Base-by-base conservation (phyloP, 2,113 vertebrate genomes). In the Sylvilagus bachmani region DNA sequence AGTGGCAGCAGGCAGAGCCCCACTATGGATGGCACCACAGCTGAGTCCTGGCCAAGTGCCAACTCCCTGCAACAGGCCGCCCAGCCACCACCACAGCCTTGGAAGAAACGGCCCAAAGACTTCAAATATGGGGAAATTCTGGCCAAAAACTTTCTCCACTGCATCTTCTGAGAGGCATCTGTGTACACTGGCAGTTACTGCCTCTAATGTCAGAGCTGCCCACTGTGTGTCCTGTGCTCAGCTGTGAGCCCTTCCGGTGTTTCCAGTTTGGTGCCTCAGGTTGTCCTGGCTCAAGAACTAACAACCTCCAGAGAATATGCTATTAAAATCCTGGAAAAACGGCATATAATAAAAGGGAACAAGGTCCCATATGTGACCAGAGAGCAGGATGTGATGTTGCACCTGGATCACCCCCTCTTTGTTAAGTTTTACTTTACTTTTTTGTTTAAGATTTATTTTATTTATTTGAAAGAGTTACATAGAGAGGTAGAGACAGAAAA, bases 351-450 rank as follows among this genome's bases (percentile, higher is more conserved):
- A 98, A 99, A 99, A 98, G 99, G 99, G 98, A 99, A 99, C 97
- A 99, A 99, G 97, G 99, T 99, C 93, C 99, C 99, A 0, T 99
- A 99, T 55, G 99, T 99, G 97, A 99, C 99, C 97, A 97, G 99
- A 97, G 99, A 99, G 98, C 98, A 99, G 98, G 99, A 99, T 89
- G 98, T 99, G 84, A 99, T 99, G 99, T 99, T 99, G 73, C 99
- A 98, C 89, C 99, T 99, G 97, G 99, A 99, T 98, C 99, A 99
- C 97, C 99, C 99, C 36, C 99, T 99, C 98, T 99, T 99, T 94
- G 99, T 99, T 98, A 99, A 99, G 97, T 99, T 99, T 91, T 99
- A 99, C 98, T 99, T 99, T 98, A 99, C 99, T 55, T 99, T 99
- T 99, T 44, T 44, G 6, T 44, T 44, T 9, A 44, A 44, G 44